These are phyloP conservation scores for Drosophila littoralis DNA, from an alignment of 1,140 invertebrate species.

Conservation along the genomic window DNA sequence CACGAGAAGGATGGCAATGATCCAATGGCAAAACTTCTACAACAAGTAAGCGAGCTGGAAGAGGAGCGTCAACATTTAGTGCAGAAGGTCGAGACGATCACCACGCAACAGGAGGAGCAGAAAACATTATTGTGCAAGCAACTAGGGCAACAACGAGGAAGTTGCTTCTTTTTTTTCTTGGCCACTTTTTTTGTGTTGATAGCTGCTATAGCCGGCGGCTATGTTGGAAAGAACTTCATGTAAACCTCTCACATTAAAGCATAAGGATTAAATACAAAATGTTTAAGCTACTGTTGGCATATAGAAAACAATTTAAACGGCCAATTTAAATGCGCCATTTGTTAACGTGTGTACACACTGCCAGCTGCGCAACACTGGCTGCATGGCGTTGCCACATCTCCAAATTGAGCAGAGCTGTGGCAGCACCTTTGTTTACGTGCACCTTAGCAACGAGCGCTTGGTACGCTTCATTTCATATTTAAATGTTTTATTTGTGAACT, in stretches of 20 bases:
- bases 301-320: neutral
- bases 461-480: slow-evolving; percentile 12
- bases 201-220: slow-evolving; percentile 20
- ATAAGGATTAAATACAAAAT: no score
- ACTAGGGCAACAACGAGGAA: neutral
- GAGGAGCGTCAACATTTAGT: slow-evolving; percentile 22
- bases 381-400: neutral
- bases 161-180: neutral
- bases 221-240: slow-evolving; percentile 3
- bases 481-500: slow-evolving; percentile 20
- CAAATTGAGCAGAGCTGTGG: neutral
- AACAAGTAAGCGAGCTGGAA: slow-evolving; percentile 39
- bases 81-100: slow-evolving; percentile 24
- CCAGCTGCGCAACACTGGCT: neutral
- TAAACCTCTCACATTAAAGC: neutral
- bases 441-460: slow-evolving; percentile 14
- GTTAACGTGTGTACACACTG: no score
- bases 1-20: slow-evolving; percentile 11
- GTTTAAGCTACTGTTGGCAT: no score
- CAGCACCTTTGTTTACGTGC: neutral
- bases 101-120: slow-evolving; percentile 8
- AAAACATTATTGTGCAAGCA: neutral
- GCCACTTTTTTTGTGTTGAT: no score
- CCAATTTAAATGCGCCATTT: neutral
- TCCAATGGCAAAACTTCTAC: slow-evolving; percentile 11